phyloP scores from a whole-genome alignment of 2,888 invertebrate species.

The Oasisia sp. region DNA sequence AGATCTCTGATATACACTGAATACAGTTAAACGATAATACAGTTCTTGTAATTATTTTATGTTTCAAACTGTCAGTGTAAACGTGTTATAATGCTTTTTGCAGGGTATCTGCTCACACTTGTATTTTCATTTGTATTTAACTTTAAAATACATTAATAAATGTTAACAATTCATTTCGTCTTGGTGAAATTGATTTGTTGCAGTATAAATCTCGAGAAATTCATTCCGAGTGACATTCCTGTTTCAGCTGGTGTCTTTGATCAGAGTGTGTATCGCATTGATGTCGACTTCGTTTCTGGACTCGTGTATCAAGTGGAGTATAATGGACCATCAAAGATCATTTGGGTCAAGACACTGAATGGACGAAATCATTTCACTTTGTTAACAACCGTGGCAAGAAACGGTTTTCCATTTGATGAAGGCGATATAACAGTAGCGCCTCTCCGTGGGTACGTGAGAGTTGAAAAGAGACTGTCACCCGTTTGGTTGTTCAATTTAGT shows the following conservation, averaged over 20 bases:
- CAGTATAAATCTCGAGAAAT: neutral
- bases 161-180: too few relatives aligned
- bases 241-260: neutral
- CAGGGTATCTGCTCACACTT: too few relatives aligned
- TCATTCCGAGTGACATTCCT: neutral
- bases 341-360: neutral
- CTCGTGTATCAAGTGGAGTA: neutral
- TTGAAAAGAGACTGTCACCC: too few relatives aligned
- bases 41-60: too few relatives aligned
- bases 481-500: too few relatives aligned
- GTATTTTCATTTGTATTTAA: too few relatives aligned
- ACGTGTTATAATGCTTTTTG: too few relatives aligned
- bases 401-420: neutral
- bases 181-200: too few relatives aligned
- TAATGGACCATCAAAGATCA: neutral
- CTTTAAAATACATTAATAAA: too few relatives aligned
- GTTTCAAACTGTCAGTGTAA: too few relatives aligned
- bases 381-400: neutral
- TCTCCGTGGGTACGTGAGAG: neutral
- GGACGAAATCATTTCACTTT: neutral
- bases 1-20: too few relatives aligned
- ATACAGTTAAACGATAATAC: too few relatives aligned
- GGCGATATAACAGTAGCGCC: neutral
- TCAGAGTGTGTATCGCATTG: neutral
- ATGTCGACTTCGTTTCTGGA: neutral